Evolutionary conservation across 53 echinoderm and acorn worm species (phyloP), one percentile per base, ranked within the genome.

Genomic region (Mesocentrotus franciscanus): DNA sequence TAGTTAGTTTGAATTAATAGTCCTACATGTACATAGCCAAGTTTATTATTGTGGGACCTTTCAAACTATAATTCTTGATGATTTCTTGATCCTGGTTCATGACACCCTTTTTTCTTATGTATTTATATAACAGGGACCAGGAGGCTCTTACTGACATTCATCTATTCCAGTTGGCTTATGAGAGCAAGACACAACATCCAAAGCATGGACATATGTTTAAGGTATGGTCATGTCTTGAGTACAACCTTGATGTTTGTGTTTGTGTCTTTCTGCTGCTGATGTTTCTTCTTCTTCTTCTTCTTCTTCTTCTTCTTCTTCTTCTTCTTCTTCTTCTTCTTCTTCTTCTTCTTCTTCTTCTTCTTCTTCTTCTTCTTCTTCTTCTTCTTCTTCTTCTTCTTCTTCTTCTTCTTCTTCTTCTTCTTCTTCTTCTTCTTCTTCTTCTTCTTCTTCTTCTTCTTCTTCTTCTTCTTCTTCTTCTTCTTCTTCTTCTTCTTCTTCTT

Each of bases 81-180:
- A 4, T 49, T 49, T 49, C 78, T 30, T 27, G 27, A 78, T 30
- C 0, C 78, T 78, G 27, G 78, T 33, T 34, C 33, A 34, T 78
- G 78, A 32, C 20, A 78, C 78, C 78, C 22, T 87, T 78, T 89
- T 74, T 17, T 95, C 9, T 36, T 61, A 61, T 61, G 90, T 95
- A 66, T 93, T 96, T 61, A 70, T 57, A 83, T 34, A 35, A 5
- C 95, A 98, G 99, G 61, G 94, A 83, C 30, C 98, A 98, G 96
- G 99, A 99, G 89, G 95, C 97, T 30, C 97, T 96, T 4, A 97
- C 97, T 57, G 96, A 96, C 61, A 59, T 99, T 2, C 96, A 99
- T 81, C 95, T 99, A 10, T 99, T 99, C 90, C 99, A 99, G 95
- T 85, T 99, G 68, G 89, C 98, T 72, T 99, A 97, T 64, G 97